Evolutionary conservation across 1,140 invertebrate genomes (phyloP), one percentile per base, ranked within the genome.

Genomic region (Diorhabda elongata): DNA sequence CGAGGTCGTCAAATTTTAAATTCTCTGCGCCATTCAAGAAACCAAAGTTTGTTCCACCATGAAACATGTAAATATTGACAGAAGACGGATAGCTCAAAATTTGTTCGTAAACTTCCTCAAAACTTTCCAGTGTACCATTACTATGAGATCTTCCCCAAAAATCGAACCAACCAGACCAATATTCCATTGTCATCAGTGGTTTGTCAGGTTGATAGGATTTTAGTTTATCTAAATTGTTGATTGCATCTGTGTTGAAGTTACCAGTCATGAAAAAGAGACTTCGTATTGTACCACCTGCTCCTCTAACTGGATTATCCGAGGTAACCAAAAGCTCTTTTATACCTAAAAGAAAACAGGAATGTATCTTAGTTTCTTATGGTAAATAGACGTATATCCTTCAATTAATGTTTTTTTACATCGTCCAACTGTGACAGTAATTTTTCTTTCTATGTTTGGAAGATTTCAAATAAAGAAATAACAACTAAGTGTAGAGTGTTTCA

Each of bases 61-160:
- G 86, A 72, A 90, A 89, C 89, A 90, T 90, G 79, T 89, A 90
- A 69, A 88, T 84, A 76, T 88, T 90, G 56, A 91, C 82, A 3
- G 85, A 87, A n/a, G 84, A 83, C 45, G 84, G 73, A 65, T 64
- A 77, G 8, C 59, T 68, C 11, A 80, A 44, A 56, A 80, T 74
- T 9, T 61, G 56, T 66, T 75, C 68, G 42, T 64, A 69, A 8
- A 65, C 42, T 26, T 64, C 11, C 44, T 45, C 41, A 45, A 58
- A 64, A n/a, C 11, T 44, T 11, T 58, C 52, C 8, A 9, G 6
- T 5, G 9, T 52, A n/a, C 71, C 56, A 3, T 67, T 69, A 64
- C 76, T 71, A 66, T 77, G 61, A 41, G 45, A 5, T 3, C 42
- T 42, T 4, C 67, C 64, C 76, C 76, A 78, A 66, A 44, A 57